These are phyloP conservation scores for Mus caroli DNA, from an alignment of 2,797 vertebrate genomes.

Conservation along the genomic window DNA sequence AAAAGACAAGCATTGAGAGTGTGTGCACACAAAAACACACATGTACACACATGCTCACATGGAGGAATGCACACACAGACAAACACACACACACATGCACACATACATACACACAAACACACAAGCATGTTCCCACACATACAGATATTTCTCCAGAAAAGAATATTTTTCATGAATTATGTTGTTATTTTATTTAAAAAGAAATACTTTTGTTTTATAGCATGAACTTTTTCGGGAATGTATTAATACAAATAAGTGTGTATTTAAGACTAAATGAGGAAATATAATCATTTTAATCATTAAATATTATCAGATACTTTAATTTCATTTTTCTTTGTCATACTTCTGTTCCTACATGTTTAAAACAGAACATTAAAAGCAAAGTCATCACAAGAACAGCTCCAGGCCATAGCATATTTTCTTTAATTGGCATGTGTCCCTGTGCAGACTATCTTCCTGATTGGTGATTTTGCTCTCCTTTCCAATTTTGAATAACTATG, in stretches of 20 bases:
- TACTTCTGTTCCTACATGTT: background rate
- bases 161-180: background rate
- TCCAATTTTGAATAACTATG: background rate
- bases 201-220: background rate
- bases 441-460: background rate
- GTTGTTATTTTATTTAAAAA: background rate
- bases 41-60: background rate
- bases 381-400: background rate
- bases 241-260: background rate
- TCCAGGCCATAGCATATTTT: background rate
- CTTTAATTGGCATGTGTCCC: constrained; percentile 12
- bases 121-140: background rate
- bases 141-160: background rate
- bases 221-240: background rate
- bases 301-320: background rate
- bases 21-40: background rate
- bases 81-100: background rate
- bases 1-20: background rate
- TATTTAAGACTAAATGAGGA: background rate
- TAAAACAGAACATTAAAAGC: background rate
- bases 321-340: background rate
- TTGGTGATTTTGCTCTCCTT: background rate
- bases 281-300: background rate
- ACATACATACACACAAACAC: background rate
- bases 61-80: background rate